Evolutionary conservation across 2,113 vertebrate genomes (phyloP).

Genomic region (Pseudopipra pipra): DNA sequence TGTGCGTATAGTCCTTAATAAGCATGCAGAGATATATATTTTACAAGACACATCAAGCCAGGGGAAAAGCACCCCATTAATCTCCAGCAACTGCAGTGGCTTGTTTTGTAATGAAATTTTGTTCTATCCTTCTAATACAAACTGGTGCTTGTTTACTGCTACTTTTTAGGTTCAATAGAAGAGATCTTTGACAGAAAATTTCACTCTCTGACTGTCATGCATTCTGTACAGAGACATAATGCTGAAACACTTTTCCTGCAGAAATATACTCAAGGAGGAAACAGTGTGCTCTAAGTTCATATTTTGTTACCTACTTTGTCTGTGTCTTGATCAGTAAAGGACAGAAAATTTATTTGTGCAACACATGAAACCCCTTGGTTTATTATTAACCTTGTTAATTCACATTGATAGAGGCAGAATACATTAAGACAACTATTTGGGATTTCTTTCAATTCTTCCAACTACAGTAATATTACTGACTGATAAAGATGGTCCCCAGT

Average conservation of each 20-base stretch:
- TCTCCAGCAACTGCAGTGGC: constrained; percentile 40
- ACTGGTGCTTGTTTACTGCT: constrained; percentile 12
- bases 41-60: constrained; percentile 2
- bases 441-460: neutral
- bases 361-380: neutral
- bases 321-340: neutral
- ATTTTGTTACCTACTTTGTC: neutral
- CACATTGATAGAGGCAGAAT: neutral
- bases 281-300: neutral
- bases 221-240: neutral
- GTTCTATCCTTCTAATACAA: constrained; percentile 19
- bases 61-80: constrained; percentile 65
- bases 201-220: neutral
- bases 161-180: neutral
- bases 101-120: constrained; percentile 55
- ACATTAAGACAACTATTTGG: neutral
- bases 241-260: neutral
- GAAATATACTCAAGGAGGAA: neutral
- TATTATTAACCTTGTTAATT: constrained; percentile 15
- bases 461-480: neutral
- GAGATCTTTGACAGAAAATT: constrained; percentile 14
- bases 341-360: neutral
- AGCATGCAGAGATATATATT: constrained; percentile 51
- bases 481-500: neutral
- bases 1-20: constrained; percentile 47